A percentile compares a stretch with the other conserved stretches of the same genome.
These are phyloP conservation scores for Sebastes miniatus DNA, from an alignment of 2,797 vertebrate genomes.

Conservation along the genomic window DNA sequence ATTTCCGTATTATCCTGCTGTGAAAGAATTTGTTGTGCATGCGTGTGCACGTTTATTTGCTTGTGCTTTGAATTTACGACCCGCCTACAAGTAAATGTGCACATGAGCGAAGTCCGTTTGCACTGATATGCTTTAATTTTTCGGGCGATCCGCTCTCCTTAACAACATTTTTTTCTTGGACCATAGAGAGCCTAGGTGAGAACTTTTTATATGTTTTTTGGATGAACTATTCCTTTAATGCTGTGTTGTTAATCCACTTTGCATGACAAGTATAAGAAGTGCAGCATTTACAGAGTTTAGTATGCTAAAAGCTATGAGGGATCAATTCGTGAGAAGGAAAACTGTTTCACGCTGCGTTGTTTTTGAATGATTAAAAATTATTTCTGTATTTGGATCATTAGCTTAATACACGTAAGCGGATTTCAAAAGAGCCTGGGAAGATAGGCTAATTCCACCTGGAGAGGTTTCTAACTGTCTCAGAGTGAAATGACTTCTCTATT, in stretches of 20 bases:
- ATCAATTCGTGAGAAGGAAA: constrained; percentile 1
- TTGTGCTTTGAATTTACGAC: too few species aligned
- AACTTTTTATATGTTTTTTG: neutral
- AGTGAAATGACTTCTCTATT: constrained; percentile 50
- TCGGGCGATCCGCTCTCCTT: neutral
- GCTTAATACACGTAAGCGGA: constrained; percentile 52
- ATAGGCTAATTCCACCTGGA: constrained; percentile 61
- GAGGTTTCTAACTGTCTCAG: constrained; percentile 29
- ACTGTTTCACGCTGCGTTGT: neutral
- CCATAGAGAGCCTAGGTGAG: neutral
- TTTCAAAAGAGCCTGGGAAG: constrained; percentile 50
- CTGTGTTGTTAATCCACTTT: neutral
- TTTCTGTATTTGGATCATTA: constrained; percentile 52
- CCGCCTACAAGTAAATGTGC: too few species aligned
- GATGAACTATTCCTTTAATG: neutral
- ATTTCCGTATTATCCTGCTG: neutral
- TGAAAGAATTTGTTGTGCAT: neutral
- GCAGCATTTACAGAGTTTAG: neutral
- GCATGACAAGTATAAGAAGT: neutral
- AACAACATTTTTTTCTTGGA: neutral
- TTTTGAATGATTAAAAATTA: constrained; percentile 43
- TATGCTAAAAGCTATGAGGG: neutral
- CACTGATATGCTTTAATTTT: neutral
- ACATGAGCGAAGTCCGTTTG: neutral
- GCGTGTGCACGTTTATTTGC: neutral